Percentiles rank a stretch among this genome's conserved stretches.
Conservation (phyloP, 2,113 vertebrate genomes). For the Scolopax mira region DNA sequence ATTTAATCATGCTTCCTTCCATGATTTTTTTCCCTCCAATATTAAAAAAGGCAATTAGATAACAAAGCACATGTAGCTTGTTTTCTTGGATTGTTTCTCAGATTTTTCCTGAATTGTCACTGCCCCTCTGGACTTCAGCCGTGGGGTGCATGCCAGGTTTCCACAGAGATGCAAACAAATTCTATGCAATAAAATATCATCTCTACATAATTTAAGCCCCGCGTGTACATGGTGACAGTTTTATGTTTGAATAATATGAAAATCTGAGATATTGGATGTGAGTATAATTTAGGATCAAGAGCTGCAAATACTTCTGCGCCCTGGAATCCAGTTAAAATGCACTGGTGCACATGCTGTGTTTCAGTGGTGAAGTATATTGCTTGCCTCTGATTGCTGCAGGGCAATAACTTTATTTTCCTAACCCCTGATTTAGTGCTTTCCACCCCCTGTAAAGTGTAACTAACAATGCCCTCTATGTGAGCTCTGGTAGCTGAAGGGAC, state of each 20-base stretch:
- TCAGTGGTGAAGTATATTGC: background rate
- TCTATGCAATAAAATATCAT: slow-evolving; percentile 50
- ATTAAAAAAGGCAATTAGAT: background rate
- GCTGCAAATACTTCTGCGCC: slow-evolving; percentile 37
- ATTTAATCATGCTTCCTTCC: background rate
- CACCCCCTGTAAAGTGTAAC: slow-evolving; percentile 15
- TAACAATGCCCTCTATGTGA: slow-evolving; percentile 28
- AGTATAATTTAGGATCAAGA: slow-evolving; percentile 30
- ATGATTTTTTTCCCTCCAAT: background rate
- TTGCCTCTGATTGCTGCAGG: slow-evolving; percentile 24
- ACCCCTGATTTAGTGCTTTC: slow-evolving; percentile 50
- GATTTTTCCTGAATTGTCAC: slow-evolving; percentile 27
- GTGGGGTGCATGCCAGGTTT: slow-evolving; percentile 45
- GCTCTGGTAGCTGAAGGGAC: background rate
- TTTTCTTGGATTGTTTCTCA: slow-evolving; percentile 32
- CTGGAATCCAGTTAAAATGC: slow-evolving; percentile 54
- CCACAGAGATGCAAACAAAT: slow-evolving; percentile 59
- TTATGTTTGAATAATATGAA: slow-evolving; percentile 61
- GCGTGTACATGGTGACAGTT: slow-evolving; percentile 51
- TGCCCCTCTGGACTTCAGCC: slow-evolving; percentile 44
- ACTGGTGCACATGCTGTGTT: slow-evolving; percentile 14
- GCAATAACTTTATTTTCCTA: slow-evolving; percentile 52
- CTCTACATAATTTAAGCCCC: slow-evolving; percentile 50
- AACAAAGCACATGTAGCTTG: background rate
- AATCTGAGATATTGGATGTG: slow-evolving; percentile 15